Conservation (phyloP, 2,113 vertebrate genomes). For the Conger conger region DNA sequence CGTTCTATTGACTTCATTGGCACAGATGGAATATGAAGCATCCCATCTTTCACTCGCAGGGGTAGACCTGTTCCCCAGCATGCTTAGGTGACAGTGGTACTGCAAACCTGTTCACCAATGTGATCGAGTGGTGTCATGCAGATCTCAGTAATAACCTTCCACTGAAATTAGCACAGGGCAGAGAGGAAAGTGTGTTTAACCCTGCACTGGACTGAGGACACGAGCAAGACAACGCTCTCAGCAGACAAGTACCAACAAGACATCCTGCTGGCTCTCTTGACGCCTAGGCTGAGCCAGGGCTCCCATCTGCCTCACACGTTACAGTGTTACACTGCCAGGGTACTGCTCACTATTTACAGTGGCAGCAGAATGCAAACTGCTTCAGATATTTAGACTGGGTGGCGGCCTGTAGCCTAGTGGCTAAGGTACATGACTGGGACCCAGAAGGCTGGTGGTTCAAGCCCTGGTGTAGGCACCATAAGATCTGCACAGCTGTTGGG, state of each 20-base stretch:
- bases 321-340: too few relatives aligned
- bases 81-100: not conserved
- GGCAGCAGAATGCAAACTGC: not conserved
- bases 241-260: not conserved
- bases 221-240: not conserved
- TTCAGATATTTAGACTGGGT: not conserved
- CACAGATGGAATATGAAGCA: not conserved
- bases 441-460: too few relatives aligned
- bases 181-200: not conserved
- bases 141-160: not conserved
- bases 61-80: not conserved
- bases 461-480: too few relatives aligned
- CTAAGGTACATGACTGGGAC: too few relatives aligned
- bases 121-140: not conserved
- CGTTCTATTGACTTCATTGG: not conserved
- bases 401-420: too few relatives aligned
- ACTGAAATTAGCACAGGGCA: not conserved
- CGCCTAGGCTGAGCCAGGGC: not conserved
- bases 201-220: not conserved
- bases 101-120: not conserved
- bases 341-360: not conserved
- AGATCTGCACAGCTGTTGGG: too few relatives aligned
- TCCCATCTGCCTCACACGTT: not conserved
- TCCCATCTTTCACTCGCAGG: not conserved
- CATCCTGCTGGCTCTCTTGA: not conserved